These are phyloP conservation scores for Agrilus mali DNA, from an alignment of 2,888 invertebrate species.

Conservation along the genomic window DNA sequence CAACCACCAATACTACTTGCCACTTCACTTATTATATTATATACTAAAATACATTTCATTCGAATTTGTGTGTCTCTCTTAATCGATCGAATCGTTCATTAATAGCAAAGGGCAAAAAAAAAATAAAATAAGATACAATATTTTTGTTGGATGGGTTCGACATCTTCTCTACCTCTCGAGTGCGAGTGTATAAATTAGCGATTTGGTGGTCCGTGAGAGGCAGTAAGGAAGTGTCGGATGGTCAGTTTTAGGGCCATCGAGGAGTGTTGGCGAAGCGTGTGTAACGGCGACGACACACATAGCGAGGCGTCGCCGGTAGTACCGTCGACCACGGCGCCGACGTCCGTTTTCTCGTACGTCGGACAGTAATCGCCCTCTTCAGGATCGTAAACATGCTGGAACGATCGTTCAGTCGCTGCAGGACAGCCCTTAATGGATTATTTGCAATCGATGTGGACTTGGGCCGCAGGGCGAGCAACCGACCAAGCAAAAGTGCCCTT, in stretches of 20 bases:
- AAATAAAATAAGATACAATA: too few relatives aligned
- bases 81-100: too few relatives aligned
- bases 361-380: slow-evolving; percentile 35
- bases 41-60: too few relatives aligned
- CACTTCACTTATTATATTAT: too few relatives aligned
- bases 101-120: too few relatives aligned
- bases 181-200: slow-evolving; percentile 15
- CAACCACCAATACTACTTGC: too few relatives aligned
- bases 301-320: slow-evolving; percentile 12
- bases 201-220: slow-evolving; percentile 14
- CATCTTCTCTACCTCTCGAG: neutral
- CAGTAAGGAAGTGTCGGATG: slow-evolving; percentile 15
- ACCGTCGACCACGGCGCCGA: slow-evolving; percentile 29
- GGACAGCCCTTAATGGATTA: slow-evolving; percentile 32
- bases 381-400: slow-evolving; percentile 34
- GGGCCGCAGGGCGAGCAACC: too few relatives aligned
- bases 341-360: slow-evolving; percentile 31
- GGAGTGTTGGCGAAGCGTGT: slow-evolving; percentile 24
- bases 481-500: too few relatives aligned
- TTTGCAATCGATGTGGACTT: too few relatives aligned
- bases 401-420: slow-evolving; percentile 32
- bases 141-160: too few relatives aligned
- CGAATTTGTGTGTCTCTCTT: too few relatives aligned
- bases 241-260: slow-evolving; percentile 11
- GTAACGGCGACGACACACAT: slow-evolving; percentile 19